phyloP scores from a whole-genome alignment of 1,140 invertebrate genomes.

The Thrips palmi region DNA sequence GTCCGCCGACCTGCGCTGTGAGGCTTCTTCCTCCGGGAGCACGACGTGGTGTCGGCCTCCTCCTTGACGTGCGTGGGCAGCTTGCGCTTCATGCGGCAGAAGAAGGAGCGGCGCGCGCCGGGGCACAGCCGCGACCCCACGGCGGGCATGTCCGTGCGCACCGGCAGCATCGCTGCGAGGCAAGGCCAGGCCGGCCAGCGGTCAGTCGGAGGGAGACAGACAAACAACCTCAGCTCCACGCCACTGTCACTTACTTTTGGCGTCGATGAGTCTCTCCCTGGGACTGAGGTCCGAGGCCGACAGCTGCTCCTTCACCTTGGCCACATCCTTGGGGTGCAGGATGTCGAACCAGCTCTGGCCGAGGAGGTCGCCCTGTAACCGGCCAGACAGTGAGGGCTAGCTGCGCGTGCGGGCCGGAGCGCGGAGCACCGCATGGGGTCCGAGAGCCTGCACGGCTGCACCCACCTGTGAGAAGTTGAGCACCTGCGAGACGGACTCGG shows the following conservation, averaged over 20 bases:
- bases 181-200: not conserved
- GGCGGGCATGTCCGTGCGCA: slow-evolving; percentile 67
- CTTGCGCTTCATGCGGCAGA: slow-evolving; percentile 83
- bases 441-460: not conserved
- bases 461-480: slow-evolving; percentile 69
- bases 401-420: not conserved
- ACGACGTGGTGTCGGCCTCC: slow-evolving; percentile 28
- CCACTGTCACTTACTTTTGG: slow-evolving; percentile 54
- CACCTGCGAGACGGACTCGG: slow-evolving; percentile 69
- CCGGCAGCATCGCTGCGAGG: slow-evolving; percentile 66
- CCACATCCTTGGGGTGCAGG: slow-evolving; percentile 84
- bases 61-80: slow-evolving; percentile 15
- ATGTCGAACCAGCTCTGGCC: slow-evolving; percentile 91
- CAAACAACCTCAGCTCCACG: slow-evolving; percentile 5
- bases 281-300: slow-evolving; percentile 79
- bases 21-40: slow-evolving; percentile 43
- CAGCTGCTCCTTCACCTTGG: slow-evolving; percentile 87
- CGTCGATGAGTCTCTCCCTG: slow-evolving; percentile 74
- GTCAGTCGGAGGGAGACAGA: not conserved
- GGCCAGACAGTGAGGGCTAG: slow-evolving; percentile 10
- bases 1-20: slow-evolving; percentile 31
- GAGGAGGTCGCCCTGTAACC: slow-evolving; percentile 57
- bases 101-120: slow-evolving; percentile 77
- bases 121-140: slow-evolving; percentile 58
- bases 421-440: not conserved